phyloP scores from a whole-genome alignment of 2,888 invertebrate genomes.

The Acanthosepion esculentum region DNA sequence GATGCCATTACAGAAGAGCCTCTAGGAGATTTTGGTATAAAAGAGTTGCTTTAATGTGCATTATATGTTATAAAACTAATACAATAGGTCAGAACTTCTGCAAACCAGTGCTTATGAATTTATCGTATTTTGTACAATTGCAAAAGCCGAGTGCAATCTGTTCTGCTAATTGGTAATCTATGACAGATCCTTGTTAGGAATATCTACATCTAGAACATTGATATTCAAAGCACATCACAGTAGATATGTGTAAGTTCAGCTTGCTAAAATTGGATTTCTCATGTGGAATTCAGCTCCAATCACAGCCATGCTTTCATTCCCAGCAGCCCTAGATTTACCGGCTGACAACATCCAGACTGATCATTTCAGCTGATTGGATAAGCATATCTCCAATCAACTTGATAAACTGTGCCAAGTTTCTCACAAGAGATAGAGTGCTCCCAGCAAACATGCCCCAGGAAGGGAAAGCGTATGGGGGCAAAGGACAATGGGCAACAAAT shows the following conservation, averaged over 20 bases:
- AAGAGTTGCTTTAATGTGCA: background rate
- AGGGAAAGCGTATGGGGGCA: background rate
- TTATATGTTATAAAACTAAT: background rate
- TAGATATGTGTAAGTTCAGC: background rate
- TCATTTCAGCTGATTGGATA: background rate
- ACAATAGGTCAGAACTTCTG: background rate
- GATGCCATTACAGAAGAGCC: no score
- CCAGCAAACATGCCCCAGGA: background rate
- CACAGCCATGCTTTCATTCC: background rate
- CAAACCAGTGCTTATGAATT: background rate
- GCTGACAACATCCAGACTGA: background rate
- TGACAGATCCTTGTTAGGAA: background rate
- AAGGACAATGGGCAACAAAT: background rate
- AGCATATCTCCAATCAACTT: slow-evolving; percentile 4
- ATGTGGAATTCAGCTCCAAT: background rate
- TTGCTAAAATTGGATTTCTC: background rate
- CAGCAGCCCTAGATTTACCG: background rate
- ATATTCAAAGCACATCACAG: background rate
- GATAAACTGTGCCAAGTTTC: background rate
- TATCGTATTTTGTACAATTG: background rate
- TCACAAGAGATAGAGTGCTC: background rate
- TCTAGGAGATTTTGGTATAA: background rate
- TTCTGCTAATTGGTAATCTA: background rate
- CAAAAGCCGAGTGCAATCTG: background rate
- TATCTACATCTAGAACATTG: background rate